These are phyloP conservation scores for Eurosta solidaginis DNA, from an alignment of 1,140 invertebrate genomes.

Conservation along the genomic window DNA sequence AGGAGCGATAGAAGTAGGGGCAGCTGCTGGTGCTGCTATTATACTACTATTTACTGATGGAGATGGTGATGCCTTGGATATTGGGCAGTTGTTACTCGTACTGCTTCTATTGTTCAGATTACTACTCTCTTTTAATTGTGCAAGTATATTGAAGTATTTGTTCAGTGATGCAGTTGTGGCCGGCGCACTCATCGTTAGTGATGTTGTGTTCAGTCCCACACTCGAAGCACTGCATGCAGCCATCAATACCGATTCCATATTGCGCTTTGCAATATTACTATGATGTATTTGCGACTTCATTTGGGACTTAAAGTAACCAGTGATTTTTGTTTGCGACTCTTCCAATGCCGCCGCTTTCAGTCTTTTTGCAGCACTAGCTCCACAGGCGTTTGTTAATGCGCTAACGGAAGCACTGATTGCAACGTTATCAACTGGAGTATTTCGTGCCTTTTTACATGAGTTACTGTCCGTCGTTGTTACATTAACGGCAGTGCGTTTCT, in stretches of 20 bases:
- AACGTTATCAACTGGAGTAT: not conserved
- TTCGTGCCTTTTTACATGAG: constrained; percentile 42
- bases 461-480: not conserved
- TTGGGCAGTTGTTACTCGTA: not conserved
- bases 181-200: constrained; percentile 53
- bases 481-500: constrained; percentile 39
- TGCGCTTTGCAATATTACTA: constrained; percentile 52
- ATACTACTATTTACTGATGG: constrained; percentile 26
- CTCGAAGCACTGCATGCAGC: not conserved
- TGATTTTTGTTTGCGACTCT: constrained; percentile 68
- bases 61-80: constrained; percentile 30
- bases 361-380: constrained; percentile 45
- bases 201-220: constrained; percentile 30
- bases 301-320: constrained; percentile 80
- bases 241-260: constrained; percentile 35
- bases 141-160: constrained; percentile 57
- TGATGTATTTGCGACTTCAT: constrained; percentile 66
- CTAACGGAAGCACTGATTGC: not conserved
- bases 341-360: constrained; percentile 56
- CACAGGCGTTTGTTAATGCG: not conserved
- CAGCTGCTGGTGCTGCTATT: not conserved
- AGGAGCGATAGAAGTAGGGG: not conserved
- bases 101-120: constrained; percentile 33
- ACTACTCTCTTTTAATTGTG: constrained; percentile 53
- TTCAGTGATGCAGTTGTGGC: constrained; percentile 56